These are phyloP conservation scores for Griposia aprilina DNA, from an alignment of 2,888 invertebrate genomes.

Conservation along the genomic window DNA sequence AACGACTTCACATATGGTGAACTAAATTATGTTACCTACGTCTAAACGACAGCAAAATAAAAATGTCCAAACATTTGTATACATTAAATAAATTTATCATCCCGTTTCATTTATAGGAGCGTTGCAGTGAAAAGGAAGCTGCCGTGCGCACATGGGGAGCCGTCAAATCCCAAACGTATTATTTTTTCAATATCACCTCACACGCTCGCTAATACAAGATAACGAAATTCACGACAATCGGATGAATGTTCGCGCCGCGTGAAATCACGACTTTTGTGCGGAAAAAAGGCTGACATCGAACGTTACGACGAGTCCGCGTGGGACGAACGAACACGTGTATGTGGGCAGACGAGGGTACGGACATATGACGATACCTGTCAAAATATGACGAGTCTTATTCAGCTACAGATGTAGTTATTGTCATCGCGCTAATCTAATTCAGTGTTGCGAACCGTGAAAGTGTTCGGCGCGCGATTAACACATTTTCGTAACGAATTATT, in stretches of 20 bases:
- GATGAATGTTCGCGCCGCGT: slow-evolving; percentile 90
- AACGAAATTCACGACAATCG: slow-evolving; percentile 89
- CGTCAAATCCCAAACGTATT: slow-evolving; percentile 90
- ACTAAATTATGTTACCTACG: slow-evolving; percentile 90
- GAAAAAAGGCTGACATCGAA: slow-evolving; percentile 80
- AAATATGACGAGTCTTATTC: slow-evolving; percentile 89
- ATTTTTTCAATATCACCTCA: slow-evolving; percentile 89
- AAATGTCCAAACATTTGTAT: slow-evolving; percentile 91
- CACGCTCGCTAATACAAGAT: slow-evolving; percentile 87
- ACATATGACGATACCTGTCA: slow-evolving; percentile 88
- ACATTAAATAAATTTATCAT: slow-evolving; percentile 91
- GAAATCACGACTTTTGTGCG: slow-evolving; percentile 88
- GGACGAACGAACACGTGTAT: slow-evolving; percentile 87
- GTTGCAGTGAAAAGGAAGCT: slow-evolving; percentile 88
- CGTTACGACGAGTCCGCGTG: slow-evolving; percentile 77
- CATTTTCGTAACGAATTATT: slow-evolving; percentile 90
- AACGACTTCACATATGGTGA: slow-evolving; percentile 89
- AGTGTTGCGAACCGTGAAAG: slow-evolving; percentile 87
- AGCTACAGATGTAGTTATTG: slow-evolving; percentile 89
- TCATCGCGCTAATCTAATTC: slow-evolving; percentile 89
- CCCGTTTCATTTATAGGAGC: slow-evolving; percentile 86
- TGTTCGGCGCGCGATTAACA: slow-evolving; percentile 87
- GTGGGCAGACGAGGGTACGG: slow-evolving; percentile 87
- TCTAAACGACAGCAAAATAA: slow-evolving; percentile 90
- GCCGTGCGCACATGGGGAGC: slow-evolving; percentile 88